These are phyloP conservation scores for Heliopora coerulea DNA, from an alignment of 92 coral and sea anemone species.

Conservation along the genomic window DNA sequence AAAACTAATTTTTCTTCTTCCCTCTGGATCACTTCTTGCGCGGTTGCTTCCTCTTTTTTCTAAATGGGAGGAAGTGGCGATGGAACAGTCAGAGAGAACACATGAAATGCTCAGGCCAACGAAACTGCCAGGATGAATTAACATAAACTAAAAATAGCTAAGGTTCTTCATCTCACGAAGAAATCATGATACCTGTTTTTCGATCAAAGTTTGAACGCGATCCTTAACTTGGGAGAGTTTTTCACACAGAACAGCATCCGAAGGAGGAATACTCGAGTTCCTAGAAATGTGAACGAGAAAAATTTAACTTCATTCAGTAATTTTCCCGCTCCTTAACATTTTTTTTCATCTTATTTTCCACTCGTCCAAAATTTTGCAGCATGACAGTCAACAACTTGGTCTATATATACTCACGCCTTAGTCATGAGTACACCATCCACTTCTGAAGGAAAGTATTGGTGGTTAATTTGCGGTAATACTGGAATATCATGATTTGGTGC, in stretches of 20 bases:
- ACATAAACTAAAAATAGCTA: too few species aligned
- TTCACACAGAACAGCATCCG: conserved; percentile 81
- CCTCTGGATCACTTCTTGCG: conserved; percentile 59
- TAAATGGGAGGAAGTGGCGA: neutral
- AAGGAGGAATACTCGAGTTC: conserved; percentile 84
- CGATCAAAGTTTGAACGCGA: conserved; percentile 81
- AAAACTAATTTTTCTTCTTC: conserved; percentile 57
- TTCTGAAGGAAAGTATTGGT: conserved; percentile 79
- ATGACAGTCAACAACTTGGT: too few species aligned
- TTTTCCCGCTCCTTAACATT: too few species aligned
- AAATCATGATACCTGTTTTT: conserved; percentile 82
- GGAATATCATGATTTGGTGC: conserved; percentile 57
- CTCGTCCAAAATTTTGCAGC: too few species aligned
- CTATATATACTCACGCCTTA: conserved; percentile 87
- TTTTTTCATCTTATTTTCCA: too few species aligned
- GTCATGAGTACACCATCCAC: conserved; percentile 71
- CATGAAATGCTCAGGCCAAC: too few species aligned
- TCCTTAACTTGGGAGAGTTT: conserved; percentile 78
- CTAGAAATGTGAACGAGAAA: conserved; percentile 35
- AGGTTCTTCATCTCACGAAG: too few species aligned
- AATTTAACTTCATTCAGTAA: too few species aligned
- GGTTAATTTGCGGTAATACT: conserved; percentile 49
- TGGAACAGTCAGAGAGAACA: neutral
- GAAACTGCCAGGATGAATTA: too few species aligned
- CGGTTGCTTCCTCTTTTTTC: conserved; percentile 70